Conservation (phyloP, 2,797 vertebrate species). For the Bradypodion pumilum region DNA sequence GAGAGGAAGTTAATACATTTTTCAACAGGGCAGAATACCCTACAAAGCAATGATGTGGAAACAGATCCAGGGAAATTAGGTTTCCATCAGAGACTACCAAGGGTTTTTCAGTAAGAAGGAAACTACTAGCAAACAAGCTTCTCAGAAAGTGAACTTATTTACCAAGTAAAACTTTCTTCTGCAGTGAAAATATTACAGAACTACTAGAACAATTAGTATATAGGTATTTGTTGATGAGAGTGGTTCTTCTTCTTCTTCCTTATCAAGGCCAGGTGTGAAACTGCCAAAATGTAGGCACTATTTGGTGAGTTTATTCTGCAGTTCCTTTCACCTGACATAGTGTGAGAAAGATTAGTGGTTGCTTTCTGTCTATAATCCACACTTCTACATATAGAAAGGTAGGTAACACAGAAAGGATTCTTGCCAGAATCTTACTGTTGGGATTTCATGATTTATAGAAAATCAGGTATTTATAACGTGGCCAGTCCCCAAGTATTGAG, state of each 20-base stretch:
- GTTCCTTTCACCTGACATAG: too few relatives aligned
- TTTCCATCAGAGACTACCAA: background rate
- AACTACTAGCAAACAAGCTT: background rate
- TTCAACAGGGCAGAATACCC: background rate
- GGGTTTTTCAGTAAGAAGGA: background rate
- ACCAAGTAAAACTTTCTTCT: background rate
- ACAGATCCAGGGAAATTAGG: background rate
- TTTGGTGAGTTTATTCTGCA: too few relatives aligned
- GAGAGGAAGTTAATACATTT: background rate
- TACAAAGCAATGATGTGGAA: background rate
- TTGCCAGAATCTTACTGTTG: too few relatives aligned
- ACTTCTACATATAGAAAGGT: background rate
- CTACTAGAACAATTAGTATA: background rate
- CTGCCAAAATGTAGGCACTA: too few relatives aligned
- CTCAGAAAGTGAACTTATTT: too few relatives aligned
- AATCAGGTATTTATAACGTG: too few relatives aligned
- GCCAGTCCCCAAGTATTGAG: too few relatives aligned
- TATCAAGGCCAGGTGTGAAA: too few relatives aligned
- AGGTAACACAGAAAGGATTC: too few relatives aligned
- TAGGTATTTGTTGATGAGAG: background rate
- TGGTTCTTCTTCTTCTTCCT: too few relatives aligned
- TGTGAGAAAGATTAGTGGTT: too few relatives aligned
- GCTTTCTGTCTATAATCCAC: background rate
- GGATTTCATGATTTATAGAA: too few relatives aligned
- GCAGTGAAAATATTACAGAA: background rate